Percentiles rank a stretch among this genome's conserved stretches.
Conservation (phyloP, 2,797 vertebrate genomes). For the Phoebastria nigripes region DNA sequence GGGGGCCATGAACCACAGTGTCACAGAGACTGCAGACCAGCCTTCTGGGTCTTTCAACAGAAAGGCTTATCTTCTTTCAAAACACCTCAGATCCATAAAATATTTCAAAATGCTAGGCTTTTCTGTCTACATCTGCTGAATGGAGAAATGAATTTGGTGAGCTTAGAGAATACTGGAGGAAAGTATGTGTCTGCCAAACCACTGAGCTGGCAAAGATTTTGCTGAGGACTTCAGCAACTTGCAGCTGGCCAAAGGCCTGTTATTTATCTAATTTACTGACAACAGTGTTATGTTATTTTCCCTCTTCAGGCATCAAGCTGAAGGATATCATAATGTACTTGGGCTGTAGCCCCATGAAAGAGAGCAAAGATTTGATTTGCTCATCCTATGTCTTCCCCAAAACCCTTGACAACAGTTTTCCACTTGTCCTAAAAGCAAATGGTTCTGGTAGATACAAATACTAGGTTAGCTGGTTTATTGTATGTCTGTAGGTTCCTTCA, state of each 20-base stretch:
- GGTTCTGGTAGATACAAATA: not conserved
- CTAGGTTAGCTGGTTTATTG: not conserved
- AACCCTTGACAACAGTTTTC: not conserved
- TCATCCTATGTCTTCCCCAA: not conserved
- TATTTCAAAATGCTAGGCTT: not conserved
- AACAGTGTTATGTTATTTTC: slow-evolving; percentile 2
- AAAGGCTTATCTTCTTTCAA: not conserved
- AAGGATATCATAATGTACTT: not conserved
- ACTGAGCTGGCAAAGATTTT: slow-evolving; percentile 38
- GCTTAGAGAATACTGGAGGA: not conserved
- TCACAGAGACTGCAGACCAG: not conserved
- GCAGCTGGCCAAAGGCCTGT: slow-evolving; percentile 12
- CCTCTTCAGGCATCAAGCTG: not conserved
- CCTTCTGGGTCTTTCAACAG: not conserved
- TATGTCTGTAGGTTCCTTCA: not conserved
- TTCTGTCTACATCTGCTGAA: slow-evolving; percentile 10
- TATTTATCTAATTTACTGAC: slow-evolving; percentile 44
- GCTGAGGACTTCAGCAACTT: slow-evolving; percentile 38
- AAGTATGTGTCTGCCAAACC: slow-evolving; percentile 13
- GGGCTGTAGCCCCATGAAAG: not conserved
- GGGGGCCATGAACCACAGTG: not conserved
- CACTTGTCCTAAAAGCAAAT: not conserved
- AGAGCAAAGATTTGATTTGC: not conserved
- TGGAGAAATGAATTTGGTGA: not conserved
- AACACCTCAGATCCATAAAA: not conserved